These are phyloP conservation scores for Toxostoma redivivum DNA, from an alignment of 2,113 vertebrate genomes.

Conservation along the genomic window DNA sequence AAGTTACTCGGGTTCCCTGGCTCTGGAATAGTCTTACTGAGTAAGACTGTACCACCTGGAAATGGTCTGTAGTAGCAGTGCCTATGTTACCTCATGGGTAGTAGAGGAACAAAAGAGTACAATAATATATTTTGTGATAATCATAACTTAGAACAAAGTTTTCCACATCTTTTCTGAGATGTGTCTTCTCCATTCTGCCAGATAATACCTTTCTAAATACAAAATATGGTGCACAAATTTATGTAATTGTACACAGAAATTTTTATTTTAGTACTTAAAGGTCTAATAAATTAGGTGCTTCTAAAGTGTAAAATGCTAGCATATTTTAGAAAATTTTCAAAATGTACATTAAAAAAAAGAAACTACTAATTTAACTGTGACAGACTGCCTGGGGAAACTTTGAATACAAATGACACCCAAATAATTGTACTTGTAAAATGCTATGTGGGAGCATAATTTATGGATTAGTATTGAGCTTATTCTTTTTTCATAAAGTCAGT, in stretches of 20 bases:
- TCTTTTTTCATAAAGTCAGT: not conserved
- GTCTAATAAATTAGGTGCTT: not conserved
- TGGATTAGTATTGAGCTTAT: not conserved
- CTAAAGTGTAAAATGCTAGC: not conserved
- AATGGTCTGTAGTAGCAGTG: not conserved
- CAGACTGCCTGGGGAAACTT: not conserved
- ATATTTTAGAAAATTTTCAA: not conserved
- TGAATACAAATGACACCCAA: not conserved
- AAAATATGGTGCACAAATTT: not conserved
- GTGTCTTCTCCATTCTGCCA: not conserved
- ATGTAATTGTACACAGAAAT: not conserved
- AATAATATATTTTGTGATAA: not conserved
- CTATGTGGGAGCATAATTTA: not conserved
- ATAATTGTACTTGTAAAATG: not conserved
- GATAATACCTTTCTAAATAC: not conserved
- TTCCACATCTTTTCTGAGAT: not conserved
- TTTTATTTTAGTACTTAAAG: not conserved
- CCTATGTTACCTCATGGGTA: not conserved
- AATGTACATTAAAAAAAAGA: not conserved
- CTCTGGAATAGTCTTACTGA: not conserved
- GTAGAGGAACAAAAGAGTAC: not conserved
- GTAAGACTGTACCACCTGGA: not conserved
- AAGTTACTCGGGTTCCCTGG: not conserved
- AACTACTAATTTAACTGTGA: not conserved
- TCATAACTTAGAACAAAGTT: not conserved